Percentiles rank a stretch among this genome's conserved stretches.
phyloP scores from a whole-genome alignment of 1,140 invertebrate genomes.

The Capitella teleta region DNA sequence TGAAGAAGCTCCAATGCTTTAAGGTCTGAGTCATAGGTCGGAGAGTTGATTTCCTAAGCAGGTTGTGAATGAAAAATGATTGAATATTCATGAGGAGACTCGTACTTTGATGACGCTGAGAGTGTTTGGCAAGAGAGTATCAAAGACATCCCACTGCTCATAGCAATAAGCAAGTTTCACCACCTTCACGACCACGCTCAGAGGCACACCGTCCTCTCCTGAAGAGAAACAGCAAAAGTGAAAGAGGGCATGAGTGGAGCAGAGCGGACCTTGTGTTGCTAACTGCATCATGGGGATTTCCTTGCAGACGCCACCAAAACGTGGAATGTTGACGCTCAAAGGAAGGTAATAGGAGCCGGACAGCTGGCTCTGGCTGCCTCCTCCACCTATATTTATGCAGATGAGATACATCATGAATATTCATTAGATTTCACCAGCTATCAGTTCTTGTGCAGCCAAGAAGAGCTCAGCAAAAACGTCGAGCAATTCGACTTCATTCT shows the following conservation, averaged over 20 bases:
- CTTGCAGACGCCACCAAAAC: not conserved
- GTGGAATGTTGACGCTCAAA: not conserved
- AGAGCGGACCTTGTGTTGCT: not conserved
- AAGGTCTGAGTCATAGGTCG: conserved; percentile 17
- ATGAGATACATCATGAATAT: too few species aligned
- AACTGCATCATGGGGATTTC: not conserved
- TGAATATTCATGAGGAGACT: too few species aligned
- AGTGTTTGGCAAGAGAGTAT: conserved; percentile 23
- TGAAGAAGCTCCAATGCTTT: conserved; percentile 31
- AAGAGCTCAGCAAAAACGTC: conserved; percentile 40
- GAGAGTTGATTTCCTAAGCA: conserved; percentile 6
- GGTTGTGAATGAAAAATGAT: too few species aligned
- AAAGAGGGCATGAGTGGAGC: not conserved
- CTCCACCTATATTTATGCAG: too few species aligned
- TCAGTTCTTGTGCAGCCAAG: conserved; percentile 38
- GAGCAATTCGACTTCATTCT: conserved; percentile 37
- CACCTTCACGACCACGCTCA: conserved; percentile 31
- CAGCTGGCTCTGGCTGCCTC: too few species aligned
- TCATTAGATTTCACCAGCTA: too few species aligned
- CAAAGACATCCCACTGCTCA: conserved; percentile 40
- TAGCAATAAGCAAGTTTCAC: conserved; percentile 37
- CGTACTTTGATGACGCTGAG: conserved; percentile 24
- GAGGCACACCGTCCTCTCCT: conserved; percentile 30
- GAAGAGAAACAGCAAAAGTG: not conserved
- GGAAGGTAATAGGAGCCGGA: too few species aligned